A percentile compares a stretch with the other conserved stretches of the same genome.
Conservation (phyloP, 2,113 vertebrate species). For the Xenus cinereus region DNA sequence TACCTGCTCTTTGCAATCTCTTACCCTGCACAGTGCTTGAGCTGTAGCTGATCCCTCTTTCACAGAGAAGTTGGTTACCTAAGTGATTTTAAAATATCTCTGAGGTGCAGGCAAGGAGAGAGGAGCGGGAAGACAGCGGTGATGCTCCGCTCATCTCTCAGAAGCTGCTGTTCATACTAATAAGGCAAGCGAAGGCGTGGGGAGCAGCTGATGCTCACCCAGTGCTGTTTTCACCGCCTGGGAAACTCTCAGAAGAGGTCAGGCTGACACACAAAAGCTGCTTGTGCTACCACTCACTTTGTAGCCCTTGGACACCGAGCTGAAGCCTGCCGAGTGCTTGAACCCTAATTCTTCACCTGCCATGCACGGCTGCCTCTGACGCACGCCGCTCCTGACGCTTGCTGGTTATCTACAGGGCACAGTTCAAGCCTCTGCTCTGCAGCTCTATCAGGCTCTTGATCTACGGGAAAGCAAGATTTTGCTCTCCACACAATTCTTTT, state of each 20-base stretch:
- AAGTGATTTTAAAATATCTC: background rate
- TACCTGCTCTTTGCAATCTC: background rate
- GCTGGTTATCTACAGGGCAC: slow-evolving; percentile 1
- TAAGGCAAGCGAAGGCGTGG: background rate
- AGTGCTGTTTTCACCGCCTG: background rate
- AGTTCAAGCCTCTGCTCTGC: slow-evolving; percentile 17
- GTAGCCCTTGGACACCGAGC: background rate
- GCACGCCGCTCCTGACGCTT: fast-evolving
- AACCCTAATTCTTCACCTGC: background rate
- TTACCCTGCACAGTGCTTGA: background rate
- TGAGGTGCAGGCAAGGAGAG: background rate
- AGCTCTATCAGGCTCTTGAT: slow-evolving; percentile 9
- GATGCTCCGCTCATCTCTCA: background rate
- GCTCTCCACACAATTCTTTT: background rate
- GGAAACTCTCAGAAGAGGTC: background rate
- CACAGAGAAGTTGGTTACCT: background rate
- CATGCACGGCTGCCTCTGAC: background rate
- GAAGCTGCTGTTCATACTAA: background rate
- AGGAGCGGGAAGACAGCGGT: background rate
- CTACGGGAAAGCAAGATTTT: background rate
- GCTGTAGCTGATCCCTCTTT: background rate
- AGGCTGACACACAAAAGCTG: background rate
- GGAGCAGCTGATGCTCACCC: background rate
- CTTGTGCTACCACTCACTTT: fast-evolving
- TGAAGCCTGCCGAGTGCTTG: background rate